Percentiles rank a stretch among this genome's conserved stretches.
Evolutionary conservation across 1,140 invertebrate genomes (phyloP).

Genomic region (Anagrus nilaparvatae): DNA sequence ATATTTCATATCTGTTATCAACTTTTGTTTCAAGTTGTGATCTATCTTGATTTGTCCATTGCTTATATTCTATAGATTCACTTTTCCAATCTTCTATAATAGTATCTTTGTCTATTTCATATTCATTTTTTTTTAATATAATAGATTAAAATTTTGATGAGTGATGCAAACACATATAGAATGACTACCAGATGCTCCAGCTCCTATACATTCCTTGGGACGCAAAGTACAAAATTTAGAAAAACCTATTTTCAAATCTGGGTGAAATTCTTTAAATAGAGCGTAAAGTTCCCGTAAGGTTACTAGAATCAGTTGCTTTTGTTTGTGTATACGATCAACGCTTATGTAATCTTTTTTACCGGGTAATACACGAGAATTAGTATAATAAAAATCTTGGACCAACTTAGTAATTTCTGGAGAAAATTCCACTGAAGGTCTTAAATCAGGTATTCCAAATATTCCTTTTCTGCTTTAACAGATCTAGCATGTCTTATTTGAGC

Average conservation of each 20-base stretch:
- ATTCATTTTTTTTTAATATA: not conserved
- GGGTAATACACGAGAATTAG: not conserved
- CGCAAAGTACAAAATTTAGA: too few relatives aligned
- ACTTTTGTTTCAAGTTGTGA: not conserved
- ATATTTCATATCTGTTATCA: not conserved
- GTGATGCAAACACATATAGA: not conserved
- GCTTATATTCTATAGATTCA: constrained; percentile 9
- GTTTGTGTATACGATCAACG: not conserved
- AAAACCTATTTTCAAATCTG: too few relatives aligned
- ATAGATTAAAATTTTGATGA: too few relatives aligned
- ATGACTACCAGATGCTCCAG: not conserved
- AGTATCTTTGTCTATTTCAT: not conserved
- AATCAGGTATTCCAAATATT: not conserved
- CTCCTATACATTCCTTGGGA: too few relatives aligned
- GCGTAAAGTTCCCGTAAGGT: not conserved
- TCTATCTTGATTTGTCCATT: constrained; percentile 9
- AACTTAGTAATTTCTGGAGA: not conserved
- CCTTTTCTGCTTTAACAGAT: not conserved
- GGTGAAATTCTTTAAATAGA: not conserved
- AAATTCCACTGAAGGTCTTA: not conserved
- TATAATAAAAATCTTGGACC: not conserved
- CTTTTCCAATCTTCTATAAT: constrained; percentile 3
- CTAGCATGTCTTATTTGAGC: not conserved
- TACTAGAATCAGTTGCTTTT: not conserved
- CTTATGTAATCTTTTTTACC: not conserved